Evolutionary conservation across 2,888 invertebrate genomes (phyloP).

Genomic region (Steinernema scapterisci): DNA sequence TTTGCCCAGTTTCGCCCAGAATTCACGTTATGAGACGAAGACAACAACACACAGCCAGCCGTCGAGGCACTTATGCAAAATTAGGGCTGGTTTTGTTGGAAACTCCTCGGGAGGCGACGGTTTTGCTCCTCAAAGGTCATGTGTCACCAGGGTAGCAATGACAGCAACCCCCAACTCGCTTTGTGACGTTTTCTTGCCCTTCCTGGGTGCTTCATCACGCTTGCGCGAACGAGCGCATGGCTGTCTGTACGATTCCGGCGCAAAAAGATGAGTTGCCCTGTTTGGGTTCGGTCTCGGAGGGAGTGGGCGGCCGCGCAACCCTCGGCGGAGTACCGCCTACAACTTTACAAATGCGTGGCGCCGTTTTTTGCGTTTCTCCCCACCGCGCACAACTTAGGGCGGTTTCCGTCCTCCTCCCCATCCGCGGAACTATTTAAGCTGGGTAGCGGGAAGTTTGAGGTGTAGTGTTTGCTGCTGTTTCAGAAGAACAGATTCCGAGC

Average conservation of each 20-base stretch:
- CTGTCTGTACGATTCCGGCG: neutral
- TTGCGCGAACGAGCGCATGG: neutral
- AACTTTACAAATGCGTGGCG: constrained; percentile 10
- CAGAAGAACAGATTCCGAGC: neutral
- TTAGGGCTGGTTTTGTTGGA: constrained; percentile 11
- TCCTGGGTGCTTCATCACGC: too few relatives aligned
- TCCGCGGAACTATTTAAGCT: neutral
- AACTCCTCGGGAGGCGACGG: neutral
- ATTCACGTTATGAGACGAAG: neutral
- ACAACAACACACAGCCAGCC: neutral
- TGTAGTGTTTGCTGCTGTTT: neutral
- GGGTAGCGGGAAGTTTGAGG: neutral
- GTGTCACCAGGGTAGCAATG: neutral
- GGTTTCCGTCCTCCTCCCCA: neutral
- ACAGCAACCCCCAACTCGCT: neutral
- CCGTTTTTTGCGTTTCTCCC: neutral
- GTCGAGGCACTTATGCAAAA: neutral
- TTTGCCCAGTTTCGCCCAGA: constrained; percentile 8
- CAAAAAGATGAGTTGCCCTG: neutral
- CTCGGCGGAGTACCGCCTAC: neutral
- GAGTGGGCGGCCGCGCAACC: neutral
- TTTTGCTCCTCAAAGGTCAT: constrained; percentile 10
- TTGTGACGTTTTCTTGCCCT: neutral
- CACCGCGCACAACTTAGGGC: neutral
- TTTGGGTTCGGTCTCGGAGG: neutral